Evolutionary conservation across 2,113 vertebrate genomes (phyloP), one percentile per base, ranked within the genome.

Genomic region (Datnioides undecimradiatus): DNA sequence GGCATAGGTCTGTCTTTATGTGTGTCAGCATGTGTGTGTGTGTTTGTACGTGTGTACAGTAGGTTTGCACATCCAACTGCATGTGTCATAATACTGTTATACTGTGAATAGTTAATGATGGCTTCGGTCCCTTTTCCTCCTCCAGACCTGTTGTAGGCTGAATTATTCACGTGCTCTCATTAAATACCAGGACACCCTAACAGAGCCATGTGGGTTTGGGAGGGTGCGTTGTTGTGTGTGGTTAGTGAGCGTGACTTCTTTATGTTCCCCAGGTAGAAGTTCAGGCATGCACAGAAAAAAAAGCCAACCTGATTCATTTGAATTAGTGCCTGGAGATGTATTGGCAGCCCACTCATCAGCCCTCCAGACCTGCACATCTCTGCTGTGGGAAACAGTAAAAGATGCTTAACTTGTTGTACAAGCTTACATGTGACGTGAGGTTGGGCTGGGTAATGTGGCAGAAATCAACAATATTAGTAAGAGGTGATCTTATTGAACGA

Each of bases 81-180:
- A 58, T 63, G 58, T 84, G 76, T 81, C 52, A 78, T 88, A 84
- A 93, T 88, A 25, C 27, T 67, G 79, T 79, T 82, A 49, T 19
- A 79, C 68, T 75, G 83, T 94, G 86, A 94, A 93, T 91, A 91
- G 84, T 90, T 93, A 91, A 94, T 92, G 80, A 76, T 76, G 60
- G 29, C 85, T 78, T 60, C 45, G 23, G 73, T 87, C 79, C 84
- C 43, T 69, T 31, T 79, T 62, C 33, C 33, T 84, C 90, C 84
- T 91, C 58, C 68, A 76, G 76, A 73, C 80, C 76, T 87, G 59
- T 78, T 83, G 85, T 77, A 40, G 80, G 64, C 80, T 93, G 84
- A 93, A 94, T 93, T 88, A 94, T 94, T 94, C 89, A 94, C 84
- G 84, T 54, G 82, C 54, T 84, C 85, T 91, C 76, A 90, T 88